These are phyloP conservation scores for Lacerta viridis DNA, from an alignment of 2,797 vertebrate species.

Conservation along the genomic window DNA sequence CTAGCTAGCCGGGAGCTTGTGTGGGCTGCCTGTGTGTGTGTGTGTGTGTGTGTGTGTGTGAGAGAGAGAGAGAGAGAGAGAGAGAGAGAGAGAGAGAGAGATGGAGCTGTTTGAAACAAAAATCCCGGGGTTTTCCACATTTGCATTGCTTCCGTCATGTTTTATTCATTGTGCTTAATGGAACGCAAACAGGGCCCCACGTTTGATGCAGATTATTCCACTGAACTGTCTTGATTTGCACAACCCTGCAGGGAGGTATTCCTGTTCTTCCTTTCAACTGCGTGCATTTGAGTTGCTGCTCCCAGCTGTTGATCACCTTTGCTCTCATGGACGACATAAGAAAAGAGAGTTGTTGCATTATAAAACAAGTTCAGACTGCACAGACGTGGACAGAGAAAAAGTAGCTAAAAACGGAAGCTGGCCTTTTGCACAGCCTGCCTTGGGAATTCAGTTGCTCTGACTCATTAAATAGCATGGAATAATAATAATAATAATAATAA, in stretches of 20 bases:
- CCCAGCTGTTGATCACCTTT: conserved; percentile 11
- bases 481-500: no score
- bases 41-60: no score
- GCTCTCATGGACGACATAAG: neutral
- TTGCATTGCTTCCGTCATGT: conserved; percentile 43
- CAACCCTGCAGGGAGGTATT: conserved; percentile 10
- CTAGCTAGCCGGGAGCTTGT: conserved; percentile 42
- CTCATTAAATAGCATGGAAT: no score
- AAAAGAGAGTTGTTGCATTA: neutral
- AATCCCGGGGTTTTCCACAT: conserved; percentile 48
- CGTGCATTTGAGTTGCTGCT: neutral
- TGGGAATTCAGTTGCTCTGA: conserved; percentile 24
- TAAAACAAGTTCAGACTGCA: neutral
- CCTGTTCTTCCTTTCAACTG: conserved; percentile 37
- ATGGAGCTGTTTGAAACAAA: conserved; percentile 33
- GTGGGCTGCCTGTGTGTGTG: neutral
- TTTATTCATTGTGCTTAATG: conserved; percentile 54
- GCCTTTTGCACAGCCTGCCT: conserved; percentile 6
- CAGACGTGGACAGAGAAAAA: neutral
- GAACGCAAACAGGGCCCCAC: conserved; percentile 7
- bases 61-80: no score
- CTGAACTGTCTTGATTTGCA: conserved; percentile 1
- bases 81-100: no score
- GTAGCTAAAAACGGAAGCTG: neutral
- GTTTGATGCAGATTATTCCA: conserved; percentile 42